Conservation (phyloP, 2,888 invertebrate genomes). For the Eurois occulta region DNA sequence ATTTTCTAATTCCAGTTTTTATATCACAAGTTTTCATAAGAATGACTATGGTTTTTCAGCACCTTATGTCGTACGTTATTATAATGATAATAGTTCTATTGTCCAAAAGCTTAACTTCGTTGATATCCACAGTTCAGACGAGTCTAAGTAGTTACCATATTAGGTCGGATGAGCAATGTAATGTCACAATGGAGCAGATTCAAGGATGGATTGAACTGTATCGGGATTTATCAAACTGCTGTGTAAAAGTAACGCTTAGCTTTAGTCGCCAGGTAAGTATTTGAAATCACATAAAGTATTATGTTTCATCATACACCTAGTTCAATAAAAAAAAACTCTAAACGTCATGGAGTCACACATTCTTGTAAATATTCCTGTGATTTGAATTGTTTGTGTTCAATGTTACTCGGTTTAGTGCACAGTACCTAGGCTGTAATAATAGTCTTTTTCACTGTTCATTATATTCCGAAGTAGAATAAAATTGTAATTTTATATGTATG, state of each 20-base stretch:
- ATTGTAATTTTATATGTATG: background rate
- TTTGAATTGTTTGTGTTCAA: background rate
- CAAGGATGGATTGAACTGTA: conserved; percentile 12
- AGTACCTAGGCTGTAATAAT: background rate
- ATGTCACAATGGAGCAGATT: background rate
- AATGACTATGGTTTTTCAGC: background rate
- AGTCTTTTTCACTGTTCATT: background rate
- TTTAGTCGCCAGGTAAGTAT: conserved; percentile 10
- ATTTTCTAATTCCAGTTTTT: background rate
- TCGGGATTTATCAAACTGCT: conserved; percentile 1
- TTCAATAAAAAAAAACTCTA: background rate
- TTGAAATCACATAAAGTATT: background rate
- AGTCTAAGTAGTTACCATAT: background rate
- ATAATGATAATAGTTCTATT: conserved; percentile 10
- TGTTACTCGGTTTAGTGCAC: background rate
- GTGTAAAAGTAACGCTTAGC: background rate
- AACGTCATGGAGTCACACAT: background rate
- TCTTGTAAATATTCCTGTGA: background rate
- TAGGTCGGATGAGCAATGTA: background rate
- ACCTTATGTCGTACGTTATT: background rate
- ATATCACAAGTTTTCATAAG: conserved; percentile 8
- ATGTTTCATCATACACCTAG: background rate
- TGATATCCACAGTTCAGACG: background rate
- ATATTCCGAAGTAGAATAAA: background rate
- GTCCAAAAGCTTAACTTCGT: background rate